These are phyloP conservation scores for Ephialtes manifestator DNA, from an alignment of 2,888 invertebrate species.

Conservation along the genomic window DNA sequence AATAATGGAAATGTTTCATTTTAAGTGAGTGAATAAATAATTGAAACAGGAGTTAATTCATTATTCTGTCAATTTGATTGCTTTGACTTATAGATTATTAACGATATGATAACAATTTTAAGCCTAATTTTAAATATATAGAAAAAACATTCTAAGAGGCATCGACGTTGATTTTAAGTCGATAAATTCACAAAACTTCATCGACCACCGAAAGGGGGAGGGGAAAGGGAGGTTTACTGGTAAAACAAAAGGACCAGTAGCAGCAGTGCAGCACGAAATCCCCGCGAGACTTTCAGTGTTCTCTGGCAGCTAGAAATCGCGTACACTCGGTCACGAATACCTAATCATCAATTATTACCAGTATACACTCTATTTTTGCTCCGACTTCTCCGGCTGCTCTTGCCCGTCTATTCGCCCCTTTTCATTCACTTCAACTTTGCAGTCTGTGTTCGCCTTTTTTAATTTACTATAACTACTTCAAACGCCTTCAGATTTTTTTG, in stretches of 20 bases:
- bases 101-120: constrained; percentile 31
- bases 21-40: neutral
- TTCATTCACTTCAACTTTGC: constrained; percentile 69
- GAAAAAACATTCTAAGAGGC: constrained; percentile 3
- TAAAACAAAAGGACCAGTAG: constrained; percentile 41
- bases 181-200: constrained; percentile 79
- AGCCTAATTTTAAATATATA: neutral
- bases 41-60: neutral
- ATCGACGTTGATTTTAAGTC: constrained; percentile 52
- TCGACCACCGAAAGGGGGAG: constrained; percentile 65
- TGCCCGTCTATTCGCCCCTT: constrained; percentile 56
- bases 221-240: constrained; percentile 8
- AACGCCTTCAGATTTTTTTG: neutral
- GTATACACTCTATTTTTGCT: constrained; percentile 82
- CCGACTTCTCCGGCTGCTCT: constrained; percentile 59
- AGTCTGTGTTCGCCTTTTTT: constrained; percentile 19
- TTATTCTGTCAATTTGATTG: neutral
- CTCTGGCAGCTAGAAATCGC: constrained; percentile 63
- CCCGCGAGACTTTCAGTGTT: constrained; percentile 39
- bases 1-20: neutral
- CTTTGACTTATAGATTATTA: neutral
- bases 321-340: constrained; percentile 82
- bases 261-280: constrained; percentile 46
- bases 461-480: constrained; percentile 5
- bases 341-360: constrained; percentile 85